phyloP scores from a whole-genome alignment of 2,888 invertebrate genomes.

The Schrankia costaestrigalis region DNA sequence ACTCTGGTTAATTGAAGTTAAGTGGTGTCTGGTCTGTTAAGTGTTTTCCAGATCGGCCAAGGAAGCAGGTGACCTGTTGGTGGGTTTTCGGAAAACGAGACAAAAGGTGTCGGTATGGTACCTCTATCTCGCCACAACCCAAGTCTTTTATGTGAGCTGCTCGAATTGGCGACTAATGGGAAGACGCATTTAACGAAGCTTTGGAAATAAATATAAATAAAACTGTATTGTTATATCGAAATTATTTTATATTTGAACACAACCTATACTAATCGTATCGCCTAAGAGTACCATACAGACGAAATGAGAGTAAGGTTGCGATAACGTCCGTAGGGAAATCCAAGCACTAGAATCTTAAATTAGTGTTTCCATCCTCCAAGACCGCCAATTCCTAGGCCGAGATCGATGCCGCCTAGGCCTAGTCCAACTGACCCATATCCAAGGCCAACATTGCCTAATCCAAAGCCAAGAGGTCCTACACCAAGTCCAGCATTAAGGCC shows the following conservation, averaged over 20 bases:
- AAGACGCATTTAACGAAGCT: no score
- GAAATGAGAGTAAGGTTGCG: constrained; percentile 27
- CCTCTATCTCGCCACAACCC: no score
- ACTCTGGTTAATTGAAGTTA: no score
- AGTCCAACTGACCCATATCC: constrained; percentile 13
- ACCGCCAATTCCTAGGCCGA: constrained; percentile 19
- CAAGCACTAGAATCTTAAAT: constrained; percentile 15
- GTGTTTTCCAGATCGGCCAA: no score
- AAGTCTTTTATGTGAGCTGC: no score
- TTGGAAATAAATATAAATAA: no score
- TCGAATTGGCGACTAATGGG: no score
- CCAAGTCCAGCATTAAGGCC: constrained; percentile 15
- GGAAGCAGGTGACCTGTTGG: no score
- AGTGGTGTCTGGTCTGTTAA: no score
- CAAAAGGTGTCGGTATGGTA: no score
- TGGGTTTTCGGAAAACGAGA: no score
- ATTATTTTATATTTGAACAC: constrained; percentile 22
- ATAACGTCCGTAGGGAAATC: constrained; percentile 21
- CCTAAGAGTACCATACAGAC: constrained; percentile 23
- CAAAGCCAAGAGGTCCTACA: constrained; percentile 12
- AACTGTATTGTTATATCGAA: no score
- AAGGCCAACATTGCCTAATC: constrained; percentile 9
- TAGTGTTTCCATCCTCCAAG: constrained; percentile 37
- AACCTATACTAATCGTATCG: constrained; percentile 30
- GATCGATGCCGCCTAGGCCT: constrained; percentile 14